Evolutionary conservation across 2,888 invertebrate genomes (phyloP), one percentile per base, ranked within the genome.

Genomic region (Megamerina dolium): DNA sequence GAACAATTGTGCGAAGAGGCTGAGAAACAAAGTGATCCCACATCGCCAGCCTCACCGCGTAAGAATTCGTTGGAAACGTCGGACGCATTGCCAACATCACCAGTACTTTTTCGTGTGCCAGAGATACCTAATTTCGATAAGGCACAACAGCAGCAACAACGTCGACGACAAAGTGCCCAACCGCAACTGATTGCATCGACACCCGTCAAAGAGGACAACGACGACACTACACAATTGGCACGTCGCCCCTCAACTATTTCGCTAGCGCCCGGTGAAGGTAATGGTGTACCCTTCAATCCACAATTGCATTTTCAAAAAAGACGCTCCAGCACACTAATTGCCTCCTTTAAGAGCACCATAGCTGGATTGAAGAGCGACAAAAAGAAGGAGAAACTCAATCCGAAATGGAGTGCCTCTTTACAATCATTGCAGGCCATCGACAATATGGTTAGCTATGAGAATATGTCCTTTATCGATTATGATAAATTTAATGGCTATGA

Each of bases 381-480:
- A 60, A 53, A 73, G 61, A 64, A 63, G 31, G 68, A 68, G 31
- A 65, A 70, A 21, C 49, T 68, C 35, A 71, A 69, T 51, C 63
- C 70, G 35, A 68, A 68, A 51, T 77, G 77, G 77, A 73, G 73
- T 23, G 74, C 75, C 13, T 76, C 76, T 1, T 52, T 77, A 46
- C 74, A 75, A 50, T 76, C 74, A 9, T 57, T 78, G 47, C 75
- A 76, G 38, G 77, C 77, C 51, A 76, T 72, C 43, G 77, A 77
- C 54, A 71, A 72, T 31, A 74, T 74, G 69, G 76, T 77, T 49
- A 76, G 76, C 60, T 77, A 77, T 58, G 73, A 75, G 47, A 76
- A 77, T 53, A 70, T 77, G 59, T 76, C 76, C 56, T 77, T 76
- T 57, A 74, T 77, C 33, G 73, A 77, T 57, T 77, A 77, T 50